Conservation (phyloP, 2,797 vertebrate genomes). For the Coendou prehensilis region DNA sequence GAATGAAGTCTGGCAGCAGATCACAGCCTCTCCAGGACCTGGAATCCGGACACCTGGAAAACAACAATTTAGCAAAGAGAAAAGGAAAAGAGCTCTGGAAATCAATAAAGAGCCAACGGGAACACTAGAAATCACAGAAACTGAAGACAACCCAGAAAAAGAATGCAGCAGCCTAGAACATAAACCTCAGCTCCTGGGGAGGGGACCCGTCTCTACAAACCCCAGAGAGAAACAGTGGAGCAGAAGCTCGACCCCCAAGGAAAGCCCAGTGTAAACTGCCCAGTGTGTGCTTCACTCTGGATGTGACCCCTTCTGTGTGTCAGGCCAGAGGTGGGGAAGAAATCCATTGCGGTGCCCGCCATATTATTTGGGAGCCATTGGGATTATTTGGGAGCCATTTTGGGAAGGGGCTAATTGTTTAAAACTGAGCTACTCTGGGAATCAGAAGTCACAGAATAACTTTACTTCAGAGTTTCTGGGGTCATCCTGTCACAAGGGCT, state of each 20-base stretch:
- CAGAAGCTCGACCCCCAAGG: not conserved
- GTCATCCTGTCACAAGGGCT: not conserved
- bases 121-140: not conserved
- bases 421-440: not conserved
- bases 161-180: not conserved
- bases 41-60: not conserved
- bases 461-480: not conserved
- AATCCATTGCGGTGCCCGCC: not conserved
- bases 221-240: not conserved
- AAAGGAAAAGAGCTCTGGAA: not conserved
- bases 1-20: not conserved
- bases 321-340: not conserved
- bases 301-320: not conserved
- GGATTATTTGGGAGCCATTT: not conserved
- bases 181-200: not conserved
- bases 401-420: not conserved
- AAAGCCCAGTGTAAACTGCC: not conserved
- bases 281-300: not conserved
- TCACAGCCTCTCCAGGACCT: not conserved
- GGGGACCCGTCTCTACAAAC: not conserved
- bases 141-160: not conserved
- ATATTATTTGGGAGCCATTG: not conserved
- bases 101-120: not conserved
- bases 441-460: not conserved
- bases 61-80: not conserved